Evolutionary conservation across 2,797 vertebrate species (phyloP), one percentile per base, ranked within the genome.

Genomic region (Presbytis comata): DNA sequence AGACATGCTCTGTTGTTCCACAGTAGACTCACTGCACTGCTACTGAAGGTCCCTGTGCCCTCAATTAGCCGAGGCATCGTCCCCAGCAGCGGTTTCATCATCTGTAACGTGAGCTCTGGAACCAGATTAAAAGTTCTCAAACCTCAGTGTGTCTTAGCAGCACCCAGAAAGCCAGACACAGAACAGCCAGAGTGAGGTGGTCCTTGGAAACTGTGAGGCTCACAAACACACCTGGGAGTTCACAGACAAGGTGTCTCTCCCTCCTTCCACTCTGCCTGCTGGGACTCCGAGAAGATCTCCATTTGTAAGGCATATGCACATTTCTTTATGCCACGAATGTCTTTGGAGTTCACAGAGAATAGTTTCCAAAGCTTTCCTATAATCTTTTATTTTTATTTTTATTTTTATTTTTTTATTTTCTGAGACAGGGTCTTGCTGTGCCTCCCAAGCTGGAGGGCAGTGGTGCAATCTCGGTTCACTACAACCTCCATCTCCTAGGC

Each of bases 231-330:
- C 16, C 53, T 36, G 70, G 72, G 19, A 44, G 19, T 7, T 26
- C 5, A 28, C 3, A 0, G 5, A 2, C 3, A 8, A 6, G 26
- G 7, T 19, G 1, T 22, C 21, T 57, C 22, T 11, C 50, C 46
- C 44, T 59, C 59, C 41, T 48, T 55, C 26, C 13, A 0, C 8
- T 33, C 39, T 61, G 53, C 28, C 8, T 78, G 5, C 55, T 33
- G 14, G 14, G 28, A 33, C 28, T 70, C 48, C 5, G 21, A 7
- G 48, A 85, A 19, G 22, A 8, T 41, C 59, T 4, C 46, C 44
- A n/a, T 44, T 30, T 24, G 24, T 24, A 4, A 21, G 30, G 22
- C 9, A 19, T 8, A 30, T 0, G 0, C 59, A 14, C 67, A 16
- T 17, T 50, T 53, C 11, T 39, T 30, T 30, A 28, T 8, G 16